Evolutionary conservation across 1,140 invertebrate species (phyloP).

Genomic region (Drosophila tani): DNA sequence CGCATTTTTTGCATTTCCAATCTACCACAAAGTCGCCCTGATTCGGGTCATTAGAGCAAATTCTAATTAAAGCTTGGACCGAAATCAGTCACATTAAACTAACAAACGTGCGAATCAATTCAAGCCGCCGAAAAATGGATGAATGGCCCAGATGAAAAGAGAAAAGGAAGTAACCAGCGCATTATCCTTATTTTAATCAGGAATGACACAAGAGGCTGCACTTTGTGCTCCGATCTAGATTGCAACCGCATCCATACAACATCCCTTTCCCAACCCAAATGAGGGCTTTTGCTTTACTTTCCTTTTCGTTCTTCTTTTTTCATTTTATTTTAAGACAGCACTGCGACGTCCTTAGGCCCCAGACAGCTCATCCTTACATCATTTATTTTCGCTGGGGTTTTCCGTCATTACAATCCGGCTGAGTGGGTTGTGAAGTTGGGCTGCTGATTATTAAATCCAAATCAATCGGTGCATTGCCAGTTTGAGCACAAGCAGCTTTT

Average conservation of each 20-base stretch:
- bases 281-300: constrained; percentile 17
- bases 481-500: constrained; percentile 24
- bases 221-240: constrained; percentile 56
- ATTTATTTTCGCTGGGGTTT: constrained; percentile 61
- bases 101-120: constrained; percentile 37
- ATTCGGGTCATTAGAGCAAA: constrained; percentile 46
- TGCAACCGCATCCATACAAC: constrained; percentile 37
- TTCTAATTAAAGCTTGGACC: constrained; percentile 58
- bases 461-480: constrained; percentile 28
- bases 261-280: constrained; percentile 20
- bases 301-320: constrained; percentile 1
- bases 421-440: constrained; percentile 27
- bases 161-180: constrained; percentile 30
- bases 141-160: constrained; percentile 1
- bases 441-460: constrained; percentile 29
- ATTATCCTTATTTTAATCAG: constrained; percentile 75
- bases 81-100: constrained; percentile 68
- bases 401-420: constrained; percentile 40
- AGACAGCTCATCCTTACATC: constrained; percentile 36
- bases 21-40: neutral
- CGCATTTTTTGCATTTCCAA: constrained; percentile 10
- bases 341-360: constrained; percentile 57
- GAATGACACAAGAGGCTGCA: constrained; percentile 42
- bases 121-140: constrained; percentile 2
- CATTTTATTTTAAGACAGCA: constrained; percentile 43